Percentiles rank a stretch among this genome's conserved stretches.
These are phyloP conservation scores for Prionailurus bengalensis DNA, from an alignment of 2,113 vertebrate species.

Conservation along the genomic window DNA sequence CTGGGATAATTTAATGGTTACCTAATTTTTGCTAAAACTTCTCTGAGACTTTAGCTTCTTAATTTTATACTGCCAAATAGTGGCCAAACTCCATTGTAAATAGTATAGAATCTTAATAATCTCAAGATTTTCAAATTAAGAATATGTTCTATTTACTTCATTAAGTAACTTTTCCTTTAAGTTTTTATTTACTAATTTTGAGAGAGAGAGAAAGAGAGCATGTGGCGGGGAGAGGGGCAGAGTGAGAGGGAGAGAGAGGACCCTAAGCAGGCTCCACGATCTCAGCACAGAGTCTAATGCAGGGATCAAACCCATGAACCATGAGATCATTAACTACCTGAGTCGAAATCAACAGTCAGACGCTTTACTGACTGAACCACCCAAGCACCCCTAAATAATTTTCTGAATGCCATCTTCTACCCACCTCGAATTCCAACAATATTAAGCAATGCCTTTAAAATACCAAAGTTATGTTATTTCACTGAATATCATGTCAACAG, in stretches of 20 bases:
- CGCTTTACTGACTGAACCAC: too few relatives aligned
- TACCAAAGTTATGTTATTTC: constrained; percentile 58
- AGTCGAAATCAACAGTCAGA: too few relatives aligned
- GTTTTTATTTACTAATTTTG: too few relatives aligned
- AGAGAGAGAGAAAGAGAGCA: too few relatives aligned
- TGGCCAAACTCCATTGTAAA: constrained; percentile 57
- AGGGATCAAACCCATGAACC: too few relatives aligned
- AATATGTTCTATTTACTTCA: constrained; percentile 55
- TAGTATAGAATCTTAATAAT: constrained; percentile 42
- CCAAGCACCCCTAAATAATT: neutral
- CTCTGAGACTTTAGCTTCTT: constrained; percentile 44
- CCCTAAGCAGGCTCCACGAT: too few relatives aligned
- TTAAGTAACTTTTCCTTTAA: constrained; percentile 48
- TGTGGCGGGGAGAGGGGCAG: too few relatives aligned
- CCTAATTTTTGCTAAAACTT: constrained; percentile 63
- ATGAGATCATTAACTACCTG: too few relatives aligned
- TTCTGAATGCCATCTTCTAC: constrained; percentile 69
- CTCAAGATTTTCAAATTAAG: constrained; percentile 55
- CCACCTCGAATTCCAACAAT: constrained; percentile 69
- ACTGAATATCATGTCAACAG: constrained; percentile 13
- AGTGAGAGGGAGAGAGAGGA: too few relatives aligned
- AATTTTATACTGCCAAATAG: constrained; percentile 36
- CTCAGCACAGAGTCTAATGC: too few relatives aligned
- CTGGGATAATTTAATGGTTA: constrained; percentile 70
- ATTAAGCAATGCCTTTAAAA: constrained; percentile 73